Conservation (phyloP, 2,888 invertebrate species). For the Suillia variegata region DNA sequence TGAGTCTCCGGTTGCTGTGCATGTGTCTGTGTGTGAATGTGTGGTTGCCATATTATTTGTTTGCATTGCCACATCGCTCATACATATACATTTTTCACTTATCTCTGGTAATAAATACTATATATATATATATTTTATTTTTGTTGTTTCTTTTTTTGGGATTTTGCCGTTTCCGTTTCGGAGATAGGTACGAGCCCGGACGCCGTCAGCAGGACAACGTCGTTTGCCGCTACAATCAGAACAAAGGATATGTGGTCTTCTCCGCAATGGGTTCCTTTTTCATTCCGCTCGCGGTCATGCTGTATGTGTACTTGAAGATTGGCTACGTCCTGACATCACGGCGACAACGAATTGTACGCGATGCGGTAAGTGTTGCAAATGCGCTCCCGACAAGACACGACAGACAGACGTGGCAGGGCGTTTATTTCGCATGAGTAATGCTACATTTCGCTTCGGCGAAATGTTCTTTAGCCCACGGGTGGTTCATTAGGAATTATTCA, state of each 20-base stretch:
- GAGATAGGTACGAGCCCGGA: constrained; percentile 73
- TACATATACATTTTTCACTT: too few relatives aligned
- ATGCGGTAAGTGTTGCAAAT: constrained; percentile 63
- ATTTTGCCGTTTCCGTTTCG: neutral
- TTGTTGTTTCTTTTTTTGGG: neutral
- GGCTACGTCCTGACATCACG: constrained; percentile 82
- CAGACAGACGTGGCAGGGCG: too few relatives aligned
- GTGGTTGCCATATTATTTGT: too few relatives aligned
- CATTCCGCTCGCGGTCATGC: constrained; percentile 92
- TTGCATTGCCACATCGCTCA: neutral
- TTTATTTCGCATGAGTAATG: too few relatives aligned
- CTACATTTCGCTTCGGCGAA: too few relatives aligned
- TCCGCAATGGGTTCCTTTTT: constrained; percentile 97
- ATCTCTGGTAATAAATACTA: too few relatives aligned
- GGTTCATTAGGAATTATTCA: too few relatives aligned
- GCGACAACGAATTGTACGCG: constrained; percentile 73
- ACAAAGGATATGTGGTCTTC: constrained; percentile 91
- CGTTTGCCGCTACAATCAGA: constrained; percentile 87
- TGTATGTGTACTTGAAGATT: constrained; percentile 92
- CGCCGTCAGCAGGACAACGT: constrained; percentile 66
- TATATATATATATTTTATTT: constrained; percentile 8
- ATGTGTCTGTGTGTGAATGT: too few relatives aligned
- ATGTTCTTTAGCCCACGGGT: too few relatives aligned
- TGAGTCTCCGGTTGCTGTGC: too few relatives aligned
- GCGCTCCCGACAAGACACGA: neutral